Conservation (phyloP, 2,113 vertebrate genomes). For the Otis tarda region DNA sequence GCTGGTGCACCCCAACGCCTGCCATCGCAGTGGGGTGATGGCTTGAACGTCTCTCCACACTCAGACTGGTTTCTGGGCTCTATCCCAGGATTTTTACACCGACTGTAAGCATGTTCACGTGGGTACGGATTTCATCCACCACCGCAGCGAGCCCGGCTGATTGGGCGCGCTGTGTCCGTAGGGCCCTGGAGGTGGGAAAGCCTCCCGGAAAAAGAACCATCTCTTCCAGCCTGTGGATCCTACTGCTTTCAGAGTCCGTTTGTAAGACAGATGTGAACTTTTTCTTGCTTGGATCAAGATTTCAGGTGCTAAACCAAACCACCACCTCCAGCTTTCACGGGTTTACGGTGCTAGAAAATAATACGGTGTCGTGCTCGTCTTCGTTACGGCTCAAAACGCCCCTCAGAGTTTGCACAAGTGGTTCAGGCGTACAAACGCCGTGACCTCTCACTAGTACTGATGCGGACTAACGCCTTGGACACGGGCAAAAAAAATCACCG, state of each 20-base stretch:
- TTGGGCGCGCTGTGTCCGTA: accelerated
- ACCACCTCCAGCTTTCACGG: not conserved
- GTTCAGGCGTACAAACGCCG: accelerated
- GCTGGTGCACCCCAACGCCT: not conserved
- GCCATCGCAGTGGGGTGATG: not conserved
- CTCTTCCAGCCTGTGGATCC: not conserved
- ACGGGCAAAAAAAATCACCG: not conserved
- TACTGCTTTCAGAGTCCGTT: not conserved
- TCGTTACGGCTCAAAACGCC: not conserved
- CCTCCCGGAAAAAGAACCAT: not conserved
- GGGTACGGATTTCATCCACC: not conserved
- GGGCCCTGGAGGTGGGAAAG: not conserved
- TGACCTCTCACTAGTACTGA: not conserved
- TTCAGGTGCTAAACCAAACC: not conserved
- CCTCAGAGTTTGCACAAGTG: too few relatives aligned
- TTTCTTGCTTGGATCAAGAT: not conserved
- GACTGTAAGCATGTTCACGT: not conserved
- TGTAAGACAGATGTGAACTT: not conserved
- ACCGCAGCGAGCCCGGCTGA: not conserved
- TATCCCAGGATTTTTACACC: not conserved
- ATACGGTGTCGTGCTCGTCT: not conserved
- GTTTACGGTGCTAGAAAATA: not conserved
- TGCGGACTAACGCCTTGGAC: not conserved
- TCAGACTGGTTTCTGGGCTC: not conserved
- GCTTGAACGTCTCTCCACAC: not conserved